A percentile compares a stretch with the other conserved stretches of the same genome.
Conservation (phyloP, 1,140 invertebrate species). For the Microplitis mediator region DNA sequence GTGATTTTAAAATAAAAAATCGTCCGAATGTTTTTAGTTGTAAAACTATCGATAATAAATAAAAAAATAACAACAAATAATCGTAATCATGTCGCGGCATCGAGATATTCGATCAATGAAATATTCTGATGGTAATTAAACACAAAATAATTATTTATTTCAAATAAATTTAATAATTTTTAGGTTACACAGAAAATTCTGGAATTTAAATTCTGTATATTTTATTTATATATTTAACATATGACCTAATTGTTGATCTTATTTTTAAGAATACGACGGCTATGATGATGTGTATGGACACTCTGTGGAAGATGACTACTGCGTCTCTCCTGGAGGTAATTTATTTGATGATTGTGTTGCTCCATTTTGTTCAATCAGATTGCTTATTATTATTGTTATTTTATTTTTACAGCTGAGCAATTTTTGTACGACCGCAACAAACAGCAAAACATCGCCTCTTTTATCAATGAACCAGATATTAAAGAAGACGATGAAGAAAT, state of each 20-base stretch:
- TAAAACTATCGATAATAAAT: not conserved
- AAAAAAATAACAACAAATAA: constrained; percentile 1
- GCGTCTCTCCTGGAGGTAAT: constrained; percentile 86
- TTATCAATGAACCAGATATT: constrained; percentile 75
- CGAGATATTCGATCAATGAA: constrained; percentile 77
- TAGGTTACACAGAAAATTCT: constrained; percentile 7
- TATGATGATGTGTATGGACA: constrained; percentile 92
- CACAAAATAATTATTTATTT: constrained; percentile 1
- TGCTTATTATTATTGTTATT: constrained; percentile 10
- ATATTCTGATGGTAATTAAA: constrained; percentile 71
- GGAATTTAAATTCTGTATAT: constrained; percentile 14
- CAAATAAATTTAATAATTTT: not conserved
- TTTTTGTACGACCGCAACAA: constrained; percentile 84
- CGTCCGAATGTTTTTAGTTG: too few species aligned
- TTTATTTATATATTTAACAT: too few species aligned
- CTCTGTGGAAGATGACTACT: constrained; percentile 89
- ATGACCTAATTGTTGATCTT: constrained; percentile 21
- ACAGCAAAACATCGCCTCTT: constrained; percentile 74
- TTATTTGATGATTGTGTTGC: constrained; percentile 26
- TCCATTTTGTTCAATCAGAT: constrained; percentile 2
- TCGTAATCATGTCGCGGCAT: constrained; percentile 73
- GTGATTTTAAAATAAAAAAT: too few species aligned
- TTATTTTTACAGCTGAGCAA: constrained; percentile 65
- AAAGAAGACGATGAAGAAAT: constrained; percentile 73
- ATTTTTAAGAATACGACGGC: constrained; percentile 79